Conservation (phyloP, 1,140 invertebrate species). For the Solenopsis invicta region DNA sequence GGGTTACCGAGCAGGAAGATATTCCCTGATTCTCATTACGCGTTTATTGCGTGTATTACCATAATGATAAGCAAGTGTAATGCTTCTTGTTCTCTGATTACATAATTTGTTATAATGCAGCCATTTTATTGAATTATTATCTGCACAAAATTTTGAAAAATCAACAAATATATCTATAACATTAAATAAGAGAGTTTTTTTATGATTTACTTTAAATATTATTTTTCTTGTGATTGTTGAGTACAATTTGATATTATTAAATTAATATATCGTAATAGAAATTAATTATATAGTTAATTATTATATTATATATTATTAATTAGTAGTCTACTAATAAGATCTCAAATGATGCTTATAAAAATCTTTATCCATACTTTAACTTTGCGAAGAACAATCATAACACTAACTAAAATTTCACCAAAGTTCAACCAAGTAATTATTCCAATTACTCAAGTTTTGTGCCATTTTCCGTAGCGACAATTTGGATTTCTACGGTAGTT, state of each 20-base stretch:
- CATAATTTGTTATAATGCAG: neutral
- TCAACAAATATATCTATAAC: neutral
- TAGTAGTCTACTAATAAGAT: neutral
- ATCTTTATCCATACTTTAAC: neutral
- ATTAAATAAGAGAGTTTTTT: neutral
- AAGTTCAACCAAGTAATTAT: conserved; percentile 57
- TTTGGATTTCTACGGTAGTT: conserved; percentile 52
- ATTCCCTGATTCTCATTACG: conserved; percentile 16
- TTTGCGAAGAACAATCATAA: conserved; percentile 27
- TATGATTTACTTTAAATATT: neutral
- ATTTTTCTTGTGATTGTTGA: neutral
- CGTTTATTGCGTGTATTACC: neutral
- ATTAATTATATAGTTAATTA: neutral
- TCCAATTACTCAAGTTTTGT: conserved; percentile 46
- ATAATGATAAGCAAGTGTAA: neutral
- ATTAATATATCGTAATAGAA: neutral
- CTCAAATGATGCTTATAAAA: conserved; percentile 8
- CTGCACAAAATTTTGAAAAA: neutral
- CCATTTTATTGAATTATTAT: neutral
- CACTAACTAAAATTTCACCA: conserved; percentile 36
- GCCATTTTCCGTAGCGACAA: conserved; percentile 44
- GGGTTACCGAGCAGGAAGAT: conserved; percentile 31
- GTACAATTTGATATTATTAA: conserved; percentile 11
- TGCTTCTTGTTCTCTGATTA: neutral
- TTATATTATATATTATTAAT: neutral